Conservation (phyloP, 2,797 vertebrate genomes). For the Poeciliopsis presidionis region DNA sequence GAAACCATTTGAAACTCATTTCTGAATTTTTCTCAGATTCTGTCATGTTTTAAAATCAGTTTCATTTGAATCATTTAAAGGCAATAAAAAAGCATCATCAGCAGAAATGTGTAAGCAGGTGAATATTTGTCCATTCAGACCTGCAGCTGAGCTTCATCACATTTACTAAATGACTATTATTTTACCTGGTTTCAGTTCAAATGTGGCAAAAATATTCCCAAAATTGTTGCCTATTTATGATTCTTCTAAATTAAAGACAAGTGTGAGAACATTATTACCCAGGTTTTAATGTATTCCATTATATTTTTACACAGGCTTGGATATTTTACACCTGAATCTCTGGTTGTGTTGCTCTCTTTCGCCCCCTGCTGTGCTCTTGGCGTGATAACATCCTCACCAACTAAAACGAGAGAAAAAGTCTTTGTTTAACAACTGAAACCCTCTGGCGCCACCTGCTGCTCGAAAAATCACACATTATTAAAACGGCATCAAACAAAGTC, state of each 20-base stretch:
- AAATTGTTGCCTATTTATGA: neutral
- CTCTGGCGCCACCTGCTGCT: conserved; percentile 1
- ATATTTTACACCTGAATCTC: neutral
- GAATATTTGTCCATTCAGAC: neutral
- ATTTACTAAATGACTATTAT: neutral
- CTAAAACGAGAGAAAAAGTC: neutral
- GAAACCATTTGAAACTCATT: neutral
- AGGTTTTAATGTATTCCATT: neutral
- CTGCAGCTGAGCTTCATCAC: neutral
- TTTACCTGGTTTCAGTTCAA: neutral
- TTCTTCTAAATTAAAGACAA: neutral
- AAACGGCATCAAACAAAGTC: too few species aligned
- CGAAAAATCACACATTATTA: neutral
- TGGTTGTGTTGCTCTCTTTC: neutral
- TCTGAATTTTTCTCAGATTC: neutral
- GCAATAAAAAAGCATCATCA: neutral
- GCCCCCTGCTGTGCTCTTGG: neutral
- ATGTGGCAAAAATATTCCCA: neutral
- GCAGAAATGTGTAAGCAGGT: neutral
- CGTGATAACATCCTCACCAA: neutral
- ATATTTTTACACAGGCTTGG: neutral
- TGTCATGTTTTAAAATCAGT: neutral
- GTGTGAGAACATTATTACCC: neutral
- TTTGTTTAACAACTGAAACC: neutral
- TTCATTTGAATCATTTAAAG: neutral